phyloP scores from a whole-genome alignment of 2,888 invertebrate species.

The Sminthurides aquaticus region DNA sequence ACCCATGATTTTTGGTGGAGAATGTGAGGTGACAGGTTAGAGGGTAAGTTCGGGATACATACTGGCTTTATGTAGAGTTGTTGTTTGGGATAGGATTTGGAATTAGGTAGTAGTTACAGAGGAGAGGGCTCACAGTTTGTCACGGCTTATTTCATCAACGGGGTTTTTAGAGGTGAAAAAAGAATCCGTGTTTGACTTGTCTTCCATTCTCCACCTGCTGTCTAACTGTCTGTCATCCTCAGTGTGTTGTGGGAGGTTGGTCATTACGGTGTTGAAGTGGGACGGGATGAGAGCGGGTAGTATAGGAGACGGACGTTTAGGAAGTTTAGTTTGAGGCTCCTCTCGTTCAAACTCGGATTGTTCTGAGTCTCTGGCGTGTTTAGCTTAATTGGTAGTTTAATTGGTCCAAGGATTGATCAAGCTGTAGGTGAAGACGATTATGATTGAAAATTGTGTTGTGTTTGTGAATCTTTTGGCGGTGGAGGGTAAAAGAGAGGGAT shows the following conservation, averaged over 20 bases:
- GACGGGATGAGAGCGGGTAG: no score
- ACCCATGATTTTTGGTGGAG: neutral
- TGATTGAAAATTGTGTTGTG: no score
- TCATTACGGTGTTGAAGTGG: neutral
- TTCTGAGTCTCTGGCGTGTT: no score
- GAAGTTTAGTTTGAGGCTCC: no score
- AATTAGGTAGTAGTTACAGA: neutral
- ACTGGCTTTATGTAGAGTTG: neutral
- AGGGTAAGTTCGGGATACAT: neutral
- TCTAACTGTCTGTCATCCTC: constrained; percentile 13
- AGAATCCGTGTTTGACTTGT: constrained; percentile 8
- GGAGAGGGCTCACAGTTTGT: neutral
- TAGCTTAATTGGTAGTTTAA: no score
- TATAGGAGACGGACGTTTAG: no score
- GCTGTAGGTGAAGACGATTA: no score
- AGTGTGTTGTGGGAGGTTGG: constrained; percentile 4
- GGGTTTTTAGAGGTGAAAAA: constrained; percentile 23
- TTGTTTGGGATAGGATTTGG: constrained; percentile 5
- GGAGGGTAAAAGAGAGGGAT: no score
- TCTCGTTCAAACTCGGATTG: no score
- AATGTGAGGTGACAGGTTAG: constrained; percentile 3
- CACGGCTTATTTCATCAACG: constrained; percentile 4
- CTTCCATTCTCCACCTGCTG: constrained; percentile 22
- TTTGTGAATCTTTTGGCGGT: no score
- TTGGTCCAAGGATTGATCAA: no score